Evolutionary conservation across 2,888 invertebrate genomes (phyloP).

Genomic region (Drosophila emarginata): DNA sequence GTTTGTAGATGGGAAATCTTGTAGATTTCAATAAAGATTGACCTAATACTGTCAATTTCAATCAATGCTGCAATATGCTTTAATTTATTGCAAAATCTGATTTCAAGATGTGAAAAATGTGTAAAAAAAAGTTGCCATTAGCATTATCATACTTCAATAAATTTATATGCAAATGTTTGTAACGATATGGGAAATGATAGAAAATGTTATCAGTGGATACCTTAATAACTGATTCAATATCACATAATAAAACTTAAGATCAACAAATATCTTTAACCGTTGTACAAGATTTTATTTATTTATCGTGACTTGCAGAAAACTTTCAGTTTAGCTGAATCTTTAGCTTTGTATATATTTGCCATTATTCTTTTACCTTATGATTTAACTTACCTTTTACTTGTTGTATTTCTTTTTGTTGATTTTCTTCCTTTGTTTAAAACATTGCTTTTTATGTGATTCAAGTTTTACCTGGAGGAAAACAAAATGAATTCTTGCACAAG

Average conservation of each 20-base stretch:
- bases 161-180: too few species aligned
- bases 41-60: neutral
- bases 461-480: neutral
- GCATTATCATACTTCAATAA: too few species aligned
- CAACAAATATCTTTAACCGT: too few species aligned
- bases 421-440: constrained; percentile 9
- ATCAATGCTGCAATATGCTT: neutral
- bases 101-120: too few species aligned
- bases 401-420: neutral
- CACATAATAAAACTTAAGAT: too few species aligned
- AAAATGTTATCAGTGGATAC: too few species aligned
- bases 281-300: neutral
- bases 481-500: neutral
- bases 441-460: neutral
- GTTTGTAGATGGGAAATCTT: constrained; percentile 20
- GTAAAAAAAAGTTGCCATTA: neutral
- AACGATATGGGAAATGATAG: too few species aligned
- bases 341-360: neutral
- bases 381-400: constrained; percentile 5
- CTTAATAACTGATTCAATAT: too few species aligned
- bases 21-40: neutral
- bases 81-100: neutral
- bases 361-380: neutral
- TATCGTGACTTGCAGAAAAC: neutral
- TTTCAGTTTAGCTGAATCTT: neutral